Conservation (phyloP, 2,113 vertebrate genomes). For the Gambusia affinis region DNA sequence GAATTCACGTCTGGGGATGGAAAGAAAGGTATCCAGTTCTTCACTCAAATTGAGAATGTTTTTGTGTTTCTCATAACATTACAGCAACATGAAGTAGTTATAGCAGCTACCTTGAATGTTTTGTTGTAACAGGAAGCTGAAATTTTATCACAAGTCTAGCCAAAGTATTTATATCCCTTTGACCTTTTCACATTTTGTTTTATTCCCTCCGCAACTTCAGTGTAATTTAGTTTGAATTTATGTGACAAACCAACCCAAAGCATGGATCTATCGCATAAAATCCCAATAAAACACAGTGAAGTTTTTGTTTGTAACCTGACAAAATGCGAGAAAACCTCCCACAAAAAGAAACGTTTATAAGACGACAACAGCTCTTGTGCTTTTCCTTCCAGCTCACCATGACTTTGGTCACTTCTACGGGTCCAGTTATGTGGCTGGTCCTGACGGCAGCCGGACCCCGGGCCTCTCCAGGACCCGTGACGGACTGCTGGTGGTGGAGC, state of each 20-base stretch:
- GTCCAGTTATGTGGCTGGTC: conserved; percentile 92
- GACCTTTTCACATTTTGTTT: neutral
- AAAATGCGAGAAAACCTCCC: neutral
- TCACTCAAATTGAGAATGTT: neutral
- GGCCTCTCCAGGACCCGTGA: conserved; percentile 89
- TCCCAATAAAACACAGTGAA: too few species aligned
- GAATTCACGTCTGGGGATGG: conserved; percentile 97
- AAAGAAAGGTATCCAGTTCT: conserved; percentile 83
- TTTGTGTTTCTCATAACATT: neutral
- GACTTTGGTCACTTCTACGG: conserved; percentile 95
- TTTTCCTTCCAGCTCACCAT: conserved; percentile 82
- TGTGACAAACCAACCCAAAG: neutral
- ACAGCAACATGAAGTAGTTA: neutral
- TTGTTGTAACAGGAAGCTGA: neutral
- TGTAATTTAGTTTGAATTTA: too few species aligned
- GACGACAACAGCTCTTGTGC: neutral
- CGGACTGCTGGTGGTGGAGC: conserved; percentile 88
- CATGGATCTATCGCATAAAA: neutral
- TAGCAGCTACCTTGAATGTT: neutral
- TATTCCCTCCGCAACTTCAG: neutral
- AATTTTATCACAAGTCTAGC: too few species aligned
- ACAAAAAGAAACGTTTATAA: neutral
- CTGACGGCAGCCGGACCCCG: conserved; percentile 89
- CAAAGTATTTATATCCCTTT: neutral
- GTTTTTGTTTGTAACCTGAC: too few species aligned